phyloP scores from a whole-genome alignment of 2,113 vertebrate genomes.

The Albula glossodonta region DNA sequence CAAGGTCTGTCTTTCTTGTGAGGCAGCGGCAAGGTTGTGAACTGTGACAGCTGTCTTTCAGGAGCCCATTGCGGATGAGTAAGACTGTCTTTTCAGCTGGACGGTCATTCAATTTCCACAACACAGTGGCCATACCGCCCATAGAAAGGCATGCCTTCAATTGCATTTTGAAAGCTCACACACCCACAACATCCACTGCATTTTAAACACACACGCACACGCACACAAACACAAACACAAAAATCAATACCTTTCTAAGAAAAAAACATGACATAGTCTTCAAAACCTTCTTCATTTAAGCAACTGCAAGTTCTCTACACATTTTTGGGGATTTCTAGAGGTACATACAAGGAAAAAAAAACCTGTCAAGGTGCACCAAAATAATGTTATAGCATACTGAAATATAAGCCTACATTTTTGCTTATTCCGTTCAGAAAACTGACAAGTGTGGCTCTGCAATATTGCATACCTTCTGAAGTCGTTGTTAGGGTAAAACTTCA shows the following conservation, averaged over 20 bases:
- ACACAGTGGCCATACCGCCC: constrained; percentile 22
- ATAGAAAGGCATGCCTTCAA: constrained; percentile 19
- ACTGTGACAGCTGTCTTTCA: constrained; percentile 45
- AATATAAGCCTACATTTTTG: background rate
- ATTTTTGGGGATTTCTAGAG: no score
- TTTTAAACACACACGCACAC: constrained; percentile 10
- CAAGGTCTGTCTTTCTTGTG: constrained; percentile 47
- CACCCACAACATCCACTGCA: background rate
- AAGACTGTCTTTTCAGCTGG: constrained; percentile 34
- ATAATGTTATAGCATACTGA: background rate
- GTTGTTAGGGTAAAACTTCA: background rate
- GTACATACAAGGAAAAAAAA: no score
- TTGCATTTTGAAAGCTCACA: background rate
- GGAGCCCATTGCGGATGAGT: constrained; percentile 28
- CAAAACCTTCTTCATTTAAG: no score
- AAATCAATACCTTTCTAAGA: background rate
- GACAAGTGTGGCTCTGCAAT: background rate
- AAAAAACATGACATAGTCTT: no score
- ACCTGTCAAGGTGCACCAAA: background rate
- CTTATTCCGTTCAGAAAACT: background rate
- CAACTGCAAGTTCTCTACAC: no score
- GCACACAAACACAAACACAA: constrained; percentile 6
- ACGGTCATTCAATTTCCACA: constrained; percentile 38
- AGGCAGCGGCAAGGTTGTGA: constrained; percentile 42
- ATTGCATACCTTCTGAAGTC: background rate